Conservation (phyloP, 2,113 vertebrate genomes). For the Chrysemys picta region DNA sequence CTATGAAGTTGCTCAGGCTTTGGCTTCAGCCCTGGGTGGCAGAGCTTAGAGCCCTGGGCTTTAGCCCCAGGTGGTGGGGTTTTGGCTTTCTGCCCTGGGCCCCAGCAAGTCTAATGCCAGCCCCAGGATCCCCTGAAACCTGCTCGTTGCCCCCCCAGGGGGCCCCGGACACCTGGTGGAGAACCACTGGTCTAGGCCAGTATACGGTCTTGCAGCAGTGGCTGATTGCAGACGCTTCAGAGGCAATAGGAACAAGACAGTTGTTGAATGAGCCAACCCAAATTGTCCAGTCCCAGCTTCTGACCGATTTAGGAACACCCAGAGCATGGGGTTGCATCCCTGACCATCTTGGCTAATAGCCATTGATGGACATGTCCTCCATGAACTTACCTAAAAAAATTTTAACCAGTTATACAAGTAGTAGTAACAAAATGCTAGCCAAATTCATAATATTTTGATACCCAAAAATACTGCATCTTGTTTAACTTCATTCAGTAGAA, state of each 20-base stretch:
- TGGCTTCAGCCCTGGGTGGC: too few species aligned
- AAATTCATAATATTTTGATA: not conserved
- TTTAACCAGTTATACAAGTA: not conserved
- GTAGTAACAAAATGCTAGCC: not conserved
- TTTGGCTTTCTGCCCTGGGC: too few species aligned
- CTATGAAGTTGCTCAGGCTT: too few species aligned
- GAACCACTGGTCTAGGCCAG: too few species aligned
- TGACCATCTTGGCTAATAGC: not conserved
- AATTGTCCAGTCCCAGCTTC: not conserved
- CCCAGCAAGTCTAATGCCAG: too few species aligned
- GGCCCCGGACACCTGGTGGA: too few species aligned
- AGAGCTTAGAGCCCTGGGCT: too few species aligned
- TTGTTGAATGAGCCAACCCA: not conserved
- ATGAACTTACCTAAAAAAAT: not conserved
- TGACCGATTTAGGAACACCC: not conserved
- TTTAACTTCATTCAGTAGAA: not conserved
- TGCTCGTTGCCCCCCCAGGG: too few species aligned
- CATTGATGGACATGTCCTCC: not conserved
- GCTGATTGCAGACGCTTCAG: not conserved
- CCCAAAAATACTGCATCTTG: not conserved
- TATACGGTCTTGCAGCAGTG: too few species aligned
- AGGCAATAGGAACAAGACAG: not conserved
- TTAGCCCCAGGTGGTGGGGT: too few species aligned
- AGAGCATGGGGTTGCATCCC: not conserved
- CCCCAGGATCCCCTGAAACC: too few species aligned